Evolutionary conservation across 2,113 vertebrate genomes (phyloP), one percentile per base, ranked within the genome.

Genomic region (Corythornis cristatus): DNA sequence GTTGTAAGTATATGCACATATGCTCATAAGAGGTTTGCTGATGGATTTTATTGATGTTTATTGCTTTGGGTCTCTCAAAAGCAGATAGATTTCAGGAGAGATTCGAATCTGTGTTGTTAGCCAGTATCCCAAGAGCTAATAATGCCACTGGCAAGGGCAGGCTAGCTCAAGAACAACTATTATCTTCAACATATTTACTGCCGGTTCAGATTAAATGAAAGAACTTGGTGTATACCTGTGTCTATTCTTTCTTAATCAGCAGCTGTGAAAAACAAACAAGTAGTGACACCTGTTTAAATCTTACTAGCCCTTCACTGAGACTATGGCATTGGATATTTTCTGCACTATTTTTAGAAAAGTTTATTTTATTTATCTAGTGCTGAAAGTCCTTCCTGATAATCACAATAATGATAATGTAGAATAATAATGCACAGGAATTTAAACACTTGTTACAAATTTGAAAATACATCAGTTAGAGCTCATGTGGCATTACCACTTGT

Each of bases 91-190:
- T 89, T 90, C 92, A 87, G 53, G 31, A 66, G 42, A 87, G 16
- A 83, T 87, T 92, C 92, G 58, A 87, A 91, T 79, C 31, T 10
- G 6, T 73, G 20, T 51, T 86, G 48, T 57, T 92, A 87, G 58
- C 42, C 88, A 70, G 42, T 66, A 57, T 90, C 54, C 66, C 66
- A 84, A 75, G 76, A 84, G 61, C 45, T 81, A 61, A 72, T 68
- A 88, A 60, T 60, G 73, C 76, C 76, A 91, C 21, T 78, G 86
- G 76, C 77, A 94, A 95, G 57, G 86, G 48, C 86, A 91, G 57
- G 14, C n/a, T 72, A 90, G n/a, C 56, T 90, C 37, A 68, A 67
- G 43, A 94, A 61, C 51, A 80, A 8, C 19, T 64, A 22, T 81
- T 90, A 57, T 75, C 61, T 86, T 92, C 53, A 72, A 68, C 31